Base-by-base conservation (phyloP, 2,888 invertebrate species). In the Lepas anatifera region DNA sequence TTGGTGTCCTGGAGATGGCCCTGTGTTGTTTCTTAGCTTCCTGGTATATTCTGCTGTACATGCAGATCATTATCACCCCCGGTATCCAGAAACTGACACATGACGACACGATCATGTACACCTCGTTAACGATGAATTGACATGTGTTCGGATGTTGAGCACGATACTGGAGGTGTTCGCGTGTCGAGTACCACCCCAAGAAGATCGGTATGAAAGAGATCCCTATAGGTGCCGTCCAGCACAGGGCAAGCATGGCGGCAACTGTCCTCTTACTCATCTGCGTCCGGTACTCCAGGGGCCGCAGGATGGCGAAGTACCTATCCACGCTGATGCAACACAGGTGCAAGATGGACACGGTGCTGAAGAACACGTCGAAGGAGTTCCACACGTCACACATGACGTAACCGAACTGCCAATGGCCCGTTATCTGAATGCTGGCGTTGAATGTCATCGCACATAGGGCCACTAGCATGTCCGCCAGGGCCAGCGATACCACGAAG, bases 301-400 rank as follows among this genome's bases (percentile, higher is more conserved):
- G 90, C 27, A 95, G 93, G 72, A 96, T 95, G 7, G 94, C 94
- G 79, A 91, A 94, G 78, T 93, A 94, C 76, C 92, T 84, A 76
- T 83, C 83, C 73, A 84, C 81, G 71, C 81, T 81, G 72, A 84
- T 96, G 80, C 95, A 96, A 79, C 95, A 95, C 70, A 97, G 81
- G 81, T 96, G 95, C 29, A 96, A 83, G 71, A 96, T 95, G 22
- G 94, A 94, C 0, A 94, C 95, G 29, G 74, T 74, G n/a, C 72
- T 73, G 43, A 74, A 73, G 71, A 72, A 73, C 18, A 74, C 74
- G 46, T 74, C 74, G 74, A 95, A 85, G 50, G 93, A 90, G 80
- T 94, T 95, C 87, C 92, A 96, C 69, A 95, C 87, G 83, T 95
- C 92, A 83, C 95, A 96, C 88, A 95, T 91, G 77, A 89, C 82